Base-by-base conservation (phyloP, 2,797 vertebrate species). In the Australoheros facetus region DNA sequence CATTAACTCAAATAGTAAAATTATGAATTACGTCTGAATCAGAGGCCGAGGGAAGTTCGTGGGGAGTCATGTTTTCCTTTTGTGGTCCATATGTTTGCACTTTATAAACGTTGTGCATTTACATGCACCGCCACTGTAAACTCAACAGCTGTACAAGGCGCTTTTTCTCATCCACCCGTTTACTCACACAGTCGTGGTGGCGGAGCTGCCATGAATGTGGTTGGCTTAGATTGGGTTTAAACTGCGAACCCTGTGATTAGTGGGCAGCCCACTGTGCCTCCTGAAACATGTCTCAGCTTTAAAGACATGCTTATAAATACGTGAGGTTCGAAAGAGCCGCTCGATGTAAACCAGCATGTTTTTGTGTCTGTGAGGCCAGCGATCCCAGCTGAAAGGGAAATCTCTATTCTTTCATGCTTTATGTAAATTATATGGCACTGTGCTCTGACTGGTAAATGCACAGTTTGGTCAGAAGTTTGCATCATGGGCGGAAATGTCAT, bases 271-370 rank as follows among this genome's bases (percentile, higher is more conserved):
- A 51, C 64, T 69, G 45, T 69, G 64, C 64, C 26, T 0, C 64
- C 64, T 51, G 64, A 69, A 69, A 69, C 64, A 69, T 69, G 64
- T 69, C 64, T 51, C 62, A 69, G 26, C 19, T 69, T 69, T 69
- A 72, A 56, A 72, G 45, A 69, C 62, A 66, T 42, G 1, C 42
- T 66, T 66, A 26, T 69, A 42, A 72, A 56, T 26, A 0, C 26
- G 17, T 69, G 64, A 51, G 64, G 64, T 51, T 69, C 30, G 17
- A 30, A 0, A 51, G 64, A 69, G 26, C 64, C 51, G 64, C 42
- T 51, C 3, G 42, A 66, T 66, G 17, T 30, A 66, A 48, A 66
- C 62, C 42, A 17, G 60, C 34, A 2, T n/a, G 56, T 32, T 53
- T 53, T n/a, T 5, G 45, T 48, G 45, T 17, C 13, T 42, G 34